These are phyloP conservation scores for Drosophila takahashii DNA, from an alignment of 1,140 invertebrate genomes.

Conservation along the genomic window DNA sequence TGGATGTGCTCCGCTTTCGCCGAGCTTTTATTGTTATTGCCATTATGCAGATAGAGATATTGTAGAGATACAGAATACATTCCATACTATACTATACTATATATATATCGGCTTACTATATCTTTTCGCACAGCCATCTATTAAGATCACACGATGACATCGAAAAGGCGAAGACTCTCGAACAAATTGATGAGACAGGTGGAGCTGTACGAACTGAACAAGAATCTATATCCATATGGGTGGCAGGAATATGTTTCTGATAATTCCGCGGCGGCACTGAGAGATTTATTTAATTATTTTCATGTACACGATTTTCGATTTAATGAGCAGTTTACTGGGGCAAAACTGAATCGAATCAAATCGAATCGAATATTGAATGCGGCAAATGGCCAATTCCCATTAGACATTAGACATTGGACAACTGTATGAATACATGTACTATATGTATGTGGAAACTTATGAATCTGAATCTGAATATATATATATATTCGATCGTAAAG, in stretches of 20 bases:
- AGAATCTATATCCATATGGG: constrained; percentile 18
- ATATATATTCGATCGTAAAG: constrained; percentile 36
- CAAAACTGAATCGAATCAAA: constrained; percentile 47
- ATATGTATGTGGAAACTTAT: constrained; percentile 7
- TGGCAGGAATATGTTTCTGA: constrained; percentile 1
- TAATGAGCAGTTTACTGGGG: constrained; percentile 56
- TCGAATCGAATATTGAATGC: constrained; percentile 43
- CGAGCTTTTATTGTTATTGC: constrained; percentile 42
- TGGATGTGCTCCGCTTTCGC: constrained; percentile 25
- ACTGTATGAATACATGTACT: neutral
- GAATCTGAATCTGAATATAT: constrained; percentile 16
- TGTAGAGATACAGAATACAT: neutral
- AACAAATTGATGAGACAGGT: constrained; percentile 51
- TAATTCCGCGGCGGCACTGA: constrained; percentile 7
- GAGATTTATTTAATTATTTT: constrained; percentile 45
- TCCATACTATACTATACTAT: neutral
- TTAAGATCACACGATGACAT: constrained; percentile 44
- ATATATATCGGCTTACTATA: constrained; percentile 27
- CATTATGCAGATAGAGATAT: constrained; percentile 39
- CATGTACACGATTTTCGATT: constrained; percentile 44
- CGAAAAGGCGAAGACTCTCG: constrained; percentile 28
- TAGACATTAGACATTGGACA: constrained; percentile 38
- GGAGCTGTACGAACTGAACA: constrained; percentile 28
- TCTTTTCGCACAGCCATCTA: constrained; percentile 40
- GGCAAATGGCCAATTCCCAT: constrained; percentile 42